These are phyloP conservation scores for Paramisgurnus dabryanus DNA, from an alignment of 2,113 vertebrate species.

Conservation along the genomic window DNA sequence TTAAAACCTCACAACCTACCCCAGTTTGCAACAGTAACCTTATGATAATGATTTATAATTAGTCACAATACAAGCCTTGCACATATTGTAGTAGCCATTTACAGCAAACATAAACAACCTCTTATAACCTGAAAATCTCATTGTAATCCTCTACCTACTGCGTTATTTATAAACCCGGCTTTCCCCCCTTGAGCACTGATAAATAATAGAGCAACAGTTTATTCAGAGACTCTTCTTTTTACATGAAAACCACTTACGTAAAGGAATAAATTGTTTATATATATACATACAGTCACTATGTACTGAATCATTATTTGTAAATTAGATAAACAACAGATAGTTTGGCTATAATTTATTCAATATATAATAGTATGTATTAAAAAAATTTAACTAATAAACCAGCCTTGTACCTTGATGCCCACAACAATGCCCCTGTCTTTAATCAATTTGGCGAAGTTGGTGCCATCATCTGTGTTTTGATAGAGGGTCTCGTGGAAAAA, in stretches of 20 bases:
- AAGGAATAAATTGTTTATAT: no score
- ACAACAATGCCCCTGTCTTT: conserved; percentile 91
- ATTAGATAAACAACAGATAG: no score
- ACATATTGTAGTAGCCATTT: no score
- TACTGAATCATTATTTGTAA: no score
- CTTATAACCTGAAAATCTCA: background rate
- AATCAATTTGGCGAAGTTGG: conserved; percentile 84
- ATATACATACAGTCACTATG: no score
- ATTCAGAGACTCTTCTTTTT: background rate
- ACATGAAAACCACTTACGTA: no score
- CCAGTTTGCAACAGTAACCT: background rate
- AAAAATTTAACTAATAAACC: background rate
- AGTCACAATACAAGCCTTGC: no score
- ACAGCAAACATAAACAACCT: background rate
- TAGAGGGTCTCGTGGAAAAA: conserved; percentile 99
- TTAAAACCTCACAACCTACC: no score
- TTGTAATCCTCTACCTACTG: background rate
- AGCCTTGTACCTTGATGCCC: conserved; percentile 89
- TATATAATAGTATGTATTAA: background rate
- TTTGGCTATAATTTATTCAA: no score
- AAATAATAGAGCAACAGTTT: background rate
- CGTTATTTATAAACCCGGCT: conserved; percentile 34
- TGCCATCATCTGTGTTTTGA: conserved; percentile 88
- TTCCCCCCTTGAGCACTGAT: conserved; percentile 40
- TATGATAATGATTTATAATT: no score